Evolutionary conservation across 2,888 invertebrate species (phyloP).

Genomic region (Melipona bicolor): DNA sequence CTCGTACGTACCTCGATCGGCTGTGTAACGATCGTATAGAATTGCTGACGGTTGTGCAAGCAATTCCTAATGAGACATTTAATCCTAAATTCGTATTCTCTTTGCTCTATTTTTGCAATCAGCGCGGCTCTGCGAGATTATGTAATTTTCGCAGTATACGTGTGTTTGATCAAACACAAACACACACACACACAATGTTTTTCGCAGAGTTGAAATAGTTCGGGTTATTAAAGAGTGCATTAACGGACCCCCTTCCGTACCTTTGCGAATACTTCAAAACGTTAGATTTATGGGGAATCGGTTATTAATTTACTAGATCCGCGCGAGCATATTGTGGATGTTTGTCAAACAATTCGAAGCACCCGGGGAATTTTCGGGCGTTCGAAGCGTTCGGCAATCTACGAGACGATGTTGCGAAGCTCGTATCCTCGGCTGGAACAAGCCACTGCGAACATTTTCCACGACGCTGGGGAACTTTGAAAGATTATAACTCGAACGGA

Average conservation of each 20-base stretch:
- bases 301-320: conserved; percentile 8
- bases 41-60: neutral
- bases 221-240: neutral
- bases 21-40: neutral
- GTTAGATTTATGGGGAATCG: neutral
- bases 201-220: neutral
- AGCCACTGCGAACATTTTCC: conserved; percentile 31
- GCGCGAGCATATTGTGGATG: neutral
- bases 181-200: neutral
- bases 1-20: neutral
- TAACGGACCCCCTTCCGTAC: neutral
- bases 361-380: conserved; percentile 20
- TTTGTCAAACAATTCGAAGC: conserved; percentile 32
- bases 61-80: neutral
- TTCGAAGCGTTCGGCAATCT: conserved; percentile 22
- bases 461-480: conserved; percentile 24
- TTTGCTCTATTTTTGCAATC: neutral
- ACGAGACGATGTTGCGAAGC: conserved; percentile 14
- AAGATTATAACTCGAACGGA: conserved; percentile 35
- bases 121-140: neutral
- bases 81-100: neutral
- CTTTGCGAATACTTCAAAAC: neutral
- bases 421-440: conserved; percentile 18
- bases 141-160: neutral
- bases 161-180: neutral